Base-by-base conservation (phyloP, 2,888 invertebrate genomes). In the Temnothorax ravouxi region DNA sequence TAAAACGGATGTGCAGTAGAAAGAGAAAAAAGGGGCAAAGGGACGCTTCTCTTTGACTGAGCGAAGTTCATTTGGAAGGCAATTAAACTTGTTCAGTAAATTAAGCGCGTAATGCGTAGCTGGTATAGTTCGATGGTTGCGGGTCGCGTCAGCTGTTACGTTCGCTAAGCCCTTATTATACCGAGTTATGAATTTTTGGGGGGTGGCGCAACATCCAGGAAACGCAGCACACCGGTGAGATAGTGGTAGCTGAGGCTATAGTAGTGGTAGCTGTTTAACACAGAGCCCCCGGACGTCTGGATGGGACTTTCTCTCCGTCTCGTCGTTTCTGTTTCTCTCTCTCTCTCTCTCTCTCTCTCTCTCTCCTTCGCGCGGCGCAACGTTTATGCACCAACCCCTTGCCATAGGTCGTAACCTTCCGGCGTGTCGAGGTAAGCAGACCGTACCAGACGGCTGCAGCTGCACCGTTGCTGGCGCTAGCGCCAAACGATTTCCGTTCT, bases 351-450 rank as follows among this genome's bases (percentile, higher is more conserved):
- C 41, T 69, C 41, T 29, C 62, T 44, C 67, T 38, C 44, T 86
- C 59, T 52, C 66, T 56, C 6, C 61, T 59, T 50, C 72, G 34
- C 38, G 34, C 67, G 50, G 62, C 59, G 56, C 59, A 25, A 71
- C 83, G 81, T 86, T 86, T 87, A 85, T 85, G 82, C 76, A 82
- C 56, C 83, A 84, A 86, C 59, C 79, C 88, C 79, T 90, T 91
- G 85, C 87, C 87, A 69, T 87, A 88, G 90, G 88, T 90, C 90
- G 90, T 88, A 89, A 90, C 87, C 89, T 90, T 89, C 87, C 89
- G 87, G 89, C 84, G 87, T 86, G 91, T 89, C 91, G 88, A 82
- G 90, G 72, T 80, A 91, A 89, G 91, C 90, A 86, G 88, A 90
- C 87, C 91, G 90, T 87, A 84, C 86, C 84, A 84, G 88, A 91